Base-by-base conservation (phyloP, 2,113 vertebrate species). In the Sinocyclocheilus anshuiensis region DNA sequence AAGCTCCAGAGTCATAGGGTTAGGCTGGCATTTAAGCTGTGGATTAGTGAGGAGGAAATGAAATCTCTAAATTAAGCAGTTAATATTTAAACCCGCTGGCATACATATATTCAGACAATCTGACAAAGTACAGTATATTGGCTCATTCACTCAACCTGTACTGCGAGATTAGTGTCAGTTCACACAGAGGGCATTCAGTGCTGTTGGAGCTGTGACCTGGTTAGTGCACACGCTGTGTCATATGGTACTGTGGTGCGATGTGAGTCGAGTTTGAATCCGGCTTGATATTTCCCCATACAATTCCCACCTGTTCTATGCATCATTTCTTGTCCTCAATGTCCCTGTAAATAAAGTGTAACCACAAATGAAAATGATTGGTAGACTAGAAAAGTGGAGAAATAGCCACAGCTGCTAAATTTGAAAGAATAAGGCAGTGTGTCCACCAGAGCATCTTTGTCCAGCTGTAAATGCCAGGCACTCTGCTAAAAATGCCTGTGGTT, bases 51-150 rank as follows among this genome's bases (percentile, higher is more conserved):
- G 45, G 36, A 74, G 81, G 0, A 71, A 42, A 74, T 74, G 0
- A 33, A 84, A 42, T 59, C 65, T 18, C 6, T 67, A 67, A 81
- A 48, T 81, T 67, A 3, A 48, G 16, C 24, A 20, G 20, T 82
- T 71, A 55, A 69, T 82, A 82, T 82, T 82, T 53, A 82, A 53
- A 53, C n/a, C 5, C 45, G 4, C 26, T 53, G 16, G 24, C 20
- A n/a, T 74, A 6, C 22, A 39, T 36, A 57, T 84, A 75, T 59
- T 84, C 69, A 59, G 33, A 74, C 12, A 84, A 24, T 84, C 12
- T 57, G 16, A 29, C 15, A 36, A 36, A 45, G 15, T 61, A 61
- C 57, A 13, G 16, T 69, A n/a, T 83, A 74, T 83, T 57, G 36
- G 50, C 29, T 26, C 45, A 36, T 71, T 53, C 48, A 53, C n/a